phyloP scores from a whole-genome alignment of 2,113 vertebrate species.

The Phaethon lepturus region DNA sequence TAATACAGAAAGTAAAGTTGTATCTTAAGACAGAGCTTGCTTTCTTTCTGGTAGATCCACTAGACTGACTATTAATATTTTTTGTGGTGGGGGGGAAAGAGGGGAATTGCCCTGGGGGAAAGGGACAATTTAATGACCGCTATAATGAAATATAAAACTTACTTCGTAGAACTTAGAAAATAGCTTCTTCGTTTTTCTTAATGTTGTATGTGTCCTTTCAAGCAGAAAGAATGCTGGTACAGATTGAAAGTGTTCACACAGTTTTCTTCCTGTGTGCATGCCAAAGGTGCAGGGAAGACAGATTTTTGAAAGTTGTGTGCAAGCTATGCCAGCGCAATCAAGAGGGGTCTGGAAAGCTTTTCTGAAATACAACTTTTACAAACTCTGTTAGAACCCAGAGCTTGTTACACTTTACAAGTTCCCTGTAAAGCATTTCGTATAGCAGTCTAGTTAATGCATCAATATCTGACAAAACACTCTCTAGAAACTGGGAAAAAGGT shows the following conservation, averaged over 20 bases:
- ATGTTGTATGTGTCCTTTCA: constrained; percentile 26
- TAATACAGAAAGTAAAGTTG: background rate
- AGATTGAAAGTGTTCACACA: constrained; percentile 35
- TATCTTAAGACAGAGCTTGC: background rate
- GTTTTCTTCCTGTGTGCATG: constrained; percentile 25
- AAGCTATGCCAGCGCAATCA: background rate
- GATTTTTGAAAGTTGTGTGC: background rate
- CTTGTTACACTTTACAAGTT: background rate
- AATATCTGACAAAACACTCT: background rate
- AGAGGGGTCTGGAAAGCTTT: background rate
- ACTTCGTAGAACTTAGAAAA: background rate
- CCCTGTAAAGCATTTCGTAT: background rate
- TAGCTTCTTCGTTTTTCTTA: background rate
- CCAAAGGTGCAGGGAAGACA: constrained; percentile 44
- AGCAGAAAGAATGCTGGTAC: constrained; percentile 46
- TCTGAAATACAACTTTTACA: background rate
- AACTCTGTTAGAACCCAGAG: background rate
- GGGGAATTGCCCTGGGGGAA: no score
- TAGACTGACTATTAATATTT: background rate
- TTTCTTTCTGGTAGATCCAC: background rate
- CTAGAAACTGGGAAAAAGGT: constrained; percentile 2
- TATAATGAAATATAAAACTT: background rate
- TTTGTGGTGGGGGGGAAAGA: background rate
- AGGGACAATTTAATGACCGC: background rate
- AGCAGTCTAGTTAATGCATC: constrained; percentile 11